Evolutionary conservation across 2,113 vertebrate genomes (phyloP).

Genomic region (Oreocharis arfaki): DNA sequence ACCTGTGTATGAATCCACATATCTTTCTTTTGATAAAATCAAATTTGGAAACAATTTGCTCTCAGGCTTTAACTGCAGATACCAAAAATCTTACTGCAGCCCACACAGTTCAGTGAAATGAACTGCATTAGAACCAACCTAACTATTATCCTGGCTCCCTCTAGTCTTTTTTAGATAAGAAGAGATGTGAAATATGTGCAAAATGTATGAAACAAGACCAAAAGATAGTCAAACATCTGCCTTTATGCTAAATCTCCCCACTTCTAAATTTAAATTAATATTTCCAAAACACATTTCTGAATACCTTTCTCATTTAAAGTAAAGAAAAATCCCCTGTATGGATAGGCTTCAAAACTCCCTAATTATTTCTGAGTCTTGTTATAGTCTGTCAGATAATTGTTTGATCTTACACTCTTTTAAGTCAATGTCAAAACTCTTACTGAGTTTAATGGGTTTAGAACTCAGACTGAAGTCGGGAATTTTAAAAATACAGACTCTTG

Average conservation of each 20-base stretch:
- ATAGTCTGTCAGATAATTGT: slow-evolving; percentile 47
- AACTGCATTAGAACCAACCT: not conserved
- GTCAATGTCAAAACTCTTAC: slow-evolving; percentile 1
- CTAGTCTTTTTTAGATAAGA: not conserved
- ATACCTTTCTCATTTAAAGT: slow-evolving; percentile 4
- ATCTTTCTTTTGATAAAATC: not conserved
- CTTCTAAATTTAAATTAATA: slow-evolving; percentile 31
- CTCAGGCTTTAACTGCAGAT: not conserved
- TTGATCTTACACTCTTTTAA: slow-evolving; percentile 55
- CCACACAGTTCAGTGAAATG: not conserved
- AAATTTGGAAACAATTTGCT: not conserved
- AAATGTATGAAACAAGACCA: not conserved
- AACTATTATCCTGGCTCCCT: not conserved
- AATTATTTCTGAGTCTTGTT: slow-evolving; percentile 30
- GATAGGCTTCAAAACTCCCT: slow-evolving; percentile 29
- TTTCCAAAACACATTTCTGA: slow-evolving; percentile 42
- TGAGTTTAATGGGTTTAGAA: slow-evolving; percentile 28
- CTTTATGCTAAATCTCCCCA: not conserved
- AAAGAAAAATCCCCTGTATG: slow-evolving; percentile 11
- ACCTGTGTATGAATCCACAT: not conserved
- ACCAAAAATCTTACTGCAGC: not conserved
- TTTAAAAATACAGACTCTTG: slow-evolving; percentile 57
- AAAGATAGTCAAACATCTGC: not conserved
- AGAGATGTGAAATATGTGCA: not conserved
- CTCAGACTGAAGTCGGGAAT: slow-evolving; percentile 1